Evolutionary conservation across 2,888 invertebrate species (phyloP), one percentile per base, ranked within the genome.

Genomic region (Phaedon cochleariae): DNA sequence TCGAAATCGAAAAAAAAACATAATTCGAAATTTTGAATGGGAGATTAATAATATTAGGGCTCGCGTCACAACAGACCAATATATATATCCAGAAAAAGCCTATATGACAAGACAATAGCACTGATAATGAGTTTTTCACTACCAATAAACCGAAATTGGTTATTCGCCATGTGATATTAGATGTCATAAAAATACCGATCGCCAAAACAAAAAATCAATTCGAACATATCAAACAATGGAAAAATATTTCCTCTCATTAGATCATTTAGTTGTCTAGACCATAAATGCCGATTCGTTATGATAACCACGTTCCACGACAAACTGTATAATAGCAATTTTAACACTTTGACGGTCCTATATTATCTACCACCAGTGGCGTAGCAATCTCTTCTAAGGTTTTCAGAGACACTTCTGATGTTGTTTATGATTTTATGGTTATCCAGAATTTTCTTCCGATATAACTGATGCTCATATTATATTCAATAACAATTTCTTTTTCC

Each of bases 241-340:
- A 29, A 15, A 52, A 52, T 26, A 52, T 52, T 29, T 29, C 18
- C 37, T 22, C 21, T 60, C 21, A 34, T 45, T 45, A 55, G 51
- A 62, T 58, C 59, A 53, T 59, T 63, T 55, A 64, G 59, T 64
- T 60, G 59, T 60, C 64, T 55, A 20, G 7, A 57, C 41, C 17
- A 18, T n/a, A 45, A 57, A 57, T 45, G n/a, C 45, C 57, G 45
- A 45, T 57, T 71, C 60, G 65, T 73, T 73, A 80, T 80, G 72
- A 71, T 71, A 68, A 61, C 74, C 79, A 79, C 79, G 79, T 79
- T 67, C 58, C 60, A 59, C 51, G 72, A 79, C 79, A 79, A 77
- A 79, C 78, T 77, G 77, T 79, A 77, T 79, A 79, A 79, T 79
- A 77, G 79, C 79, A 77, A 78, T 79, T 79, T 80, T 79, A 79